Conservation (phyloP, 2,797 vertebrate species). For the Siniperca scherzeri region DNA sequence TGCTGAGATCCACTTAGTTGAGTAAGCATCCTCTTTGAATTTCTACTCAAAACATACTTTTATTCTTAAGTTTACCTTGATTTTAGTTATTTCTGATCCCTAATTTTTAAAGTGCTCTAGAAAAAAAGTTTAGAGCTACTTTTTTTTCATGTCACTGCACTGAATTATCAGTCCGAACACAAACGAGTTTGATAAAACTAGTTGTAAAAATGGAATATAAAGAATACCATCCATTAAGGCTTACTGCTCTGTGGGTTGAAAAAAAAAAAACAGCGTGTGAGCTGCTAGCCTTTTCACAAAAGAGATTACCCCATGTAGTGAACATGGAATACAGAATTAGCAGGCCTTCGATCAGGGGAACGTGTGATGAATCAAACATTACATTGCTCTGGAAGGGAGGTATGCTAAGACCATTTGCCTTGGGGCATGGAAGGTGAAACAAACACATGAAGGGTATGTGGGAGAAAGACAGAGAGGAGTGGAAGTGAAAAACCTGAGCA, state of each 20-base stretch:
- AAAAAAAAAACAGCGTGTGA: constrained; percentile 65
- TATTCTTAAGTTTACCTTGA: neutral
- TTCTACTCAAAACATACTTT: neutral
- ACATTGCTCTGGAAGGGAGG: constrained; percentile 53
- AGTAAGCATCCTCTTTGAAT: neutral
- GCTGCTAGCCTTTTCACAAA: constrained; percentile 63
- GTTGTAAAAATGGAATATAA: constrained; percentile 35
- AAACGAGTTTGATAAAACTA: constrained; percentile 39
- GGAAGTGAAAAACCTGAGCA: constrained; percentile 34
- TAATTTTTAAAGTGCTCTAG: neutral
- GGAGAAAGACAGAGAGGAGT: constrained; percentile 35
- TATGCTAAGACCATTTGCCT: constrained; percentile 66
- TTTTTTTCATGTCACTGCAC: neutral
- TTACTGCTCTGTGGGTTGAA: constrained; percentile 40
- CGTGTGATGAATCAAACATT: constrained; percentile 77
- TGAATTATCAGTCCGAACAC: constrained; percentile 6
- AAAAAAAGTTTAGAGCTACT: neutral
- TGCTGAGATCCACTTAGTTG: neutral
- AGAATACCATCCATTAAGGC: constrained; percentile 46
- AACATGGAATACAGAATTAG: constrained; percentile 80
- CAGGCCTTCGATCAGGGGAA: constrained; percentile 65
- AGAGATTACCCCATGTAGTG: constrained; percentile 74
- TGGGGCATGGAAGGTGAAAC: constrained; percentile 55
- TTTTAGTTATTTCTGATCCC: neutral
- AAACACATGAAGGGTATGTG: constrained; percentile 63